Percentiles rank a stretch among this genome's conserved stretches.
These are phyloP conservation scores for Pluvialis apricaria DNA, from an alignment of 2,113 vertebrate genomes.

Conservation along the genomic window DNA sequence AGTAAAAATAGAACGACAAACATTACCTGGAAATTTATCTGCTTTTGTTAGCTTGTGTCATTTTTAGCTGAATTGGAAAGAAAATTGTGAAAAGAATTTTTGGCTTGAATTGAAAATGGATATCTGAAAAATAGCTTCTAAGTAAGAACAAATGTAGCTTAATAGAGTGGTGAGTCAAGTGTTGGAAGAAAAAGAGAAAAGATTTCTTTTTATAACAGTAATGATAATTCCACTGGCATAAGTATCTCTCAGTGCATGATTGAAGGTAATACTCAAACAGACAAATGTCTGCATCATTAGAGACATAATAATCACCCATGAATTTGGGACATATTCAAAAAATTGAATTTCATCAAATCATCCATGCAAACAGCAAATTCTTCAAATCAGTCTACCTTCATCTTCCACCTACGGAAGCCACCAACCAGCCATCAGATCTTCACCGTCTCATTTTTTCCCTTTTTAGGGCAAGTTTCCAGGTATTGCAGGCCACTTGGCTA, in stretches of 20 bases:
- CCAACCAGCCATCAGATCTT: background rate
- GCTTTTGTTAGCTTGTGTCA: background rate
- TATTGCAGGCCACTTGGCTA: background rate
- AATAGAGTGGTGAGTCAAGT: background rate
- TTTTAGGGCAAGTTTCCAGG: background rate
- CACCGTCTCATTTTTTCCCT: background rate
- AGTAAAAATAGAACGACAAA: background rate
- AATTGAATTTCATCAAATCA: background rate
- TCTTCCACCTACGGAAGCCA: background rate
- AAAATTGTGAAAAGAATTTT: background rate
- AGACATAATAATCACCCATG: background rate
- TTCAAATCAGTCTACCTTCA: background rate
- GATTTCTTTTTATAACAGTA: constrained; percentile 1
- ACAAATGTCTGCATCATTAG: background rate
- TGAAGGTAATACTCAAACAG: constrained; percentile 7
- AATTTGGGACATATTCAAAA: background rate
- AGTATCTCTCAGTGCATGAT: background rate
- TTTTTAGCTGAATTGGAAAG: background rate
- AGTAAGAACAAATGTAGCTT: constrained; percentile 20
- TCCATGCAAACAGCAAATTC: background rate
- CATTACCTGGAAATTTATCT: background rate
- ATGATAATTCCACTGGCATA: background rate
- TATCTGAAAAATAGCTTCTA: constrained; percentile 4
- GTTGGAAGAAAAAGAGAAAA: background rate
- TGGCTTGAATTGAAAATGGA: background rate